Evolutionary conservation across 2,113 vertebrate genomes (phyloP).

Genomic region (Ciconia stormi): DNA sequence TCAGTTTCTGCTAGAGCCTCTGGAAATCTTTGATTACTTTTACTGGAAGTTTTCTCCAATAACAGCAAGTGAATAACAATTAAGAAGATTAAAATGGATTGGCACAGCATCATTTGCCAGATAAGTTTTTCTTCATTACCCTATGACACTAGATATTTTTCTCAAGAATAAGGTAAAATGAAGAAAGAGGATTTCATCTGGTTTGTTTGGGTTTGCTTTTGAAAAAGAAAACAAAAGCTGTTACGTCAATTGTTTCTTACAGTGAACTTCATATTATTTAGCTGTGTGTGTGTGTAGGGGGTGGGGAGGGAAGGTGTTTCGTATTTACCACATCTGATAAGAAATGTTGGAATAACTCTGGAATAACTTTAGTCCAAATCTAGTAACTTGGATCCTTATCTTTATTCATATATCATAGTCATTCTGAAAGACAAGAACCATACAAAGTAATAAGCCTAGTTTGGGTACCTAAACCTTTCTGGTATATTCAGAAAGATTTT

Average conservation of each 20-base stretch:
- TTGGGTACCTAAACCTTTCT: background rate
- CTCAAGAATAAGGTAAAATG: background rate
- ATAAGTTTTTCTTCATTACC: background rate
- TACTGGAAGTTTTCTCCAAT: background rate
- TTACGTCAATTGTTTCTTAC: background rate
- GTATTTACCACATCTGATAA: background rate
- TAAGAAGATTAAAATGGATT: background rate
- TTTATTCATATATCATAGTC: background rate
- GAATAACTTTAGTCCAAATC: background rate
- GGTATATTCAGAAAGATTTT: background rate
- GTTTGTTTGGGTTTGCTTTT: background rate
- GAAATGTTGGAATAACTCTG: background rate
- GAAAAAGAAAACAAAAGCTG: background rate
- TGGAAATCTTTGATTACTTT: background rate
- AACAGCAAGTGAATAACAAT: background rate
- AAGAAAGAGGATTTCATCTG: background rate
- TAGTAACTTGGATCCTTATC: background rate
- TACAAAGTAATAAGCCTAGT: background rate
- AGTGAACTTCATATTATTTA: background rate
- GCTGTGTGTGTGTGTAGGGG: background rate
- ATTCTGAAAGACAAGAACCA: background rate
- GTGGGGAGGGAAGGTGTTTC: fast-evolving
- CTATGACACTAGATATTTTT: background rate
- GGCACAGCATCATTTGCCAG: background rate
- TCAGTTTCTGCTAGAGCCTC: background rate